A percentile compares a stretch with the other conserved stretches of the same genome.
Evolutionary conservation across 1,140 invertebrate genomes (phyloP).

Genomic region (Meloidogyne hapla): DNA sequence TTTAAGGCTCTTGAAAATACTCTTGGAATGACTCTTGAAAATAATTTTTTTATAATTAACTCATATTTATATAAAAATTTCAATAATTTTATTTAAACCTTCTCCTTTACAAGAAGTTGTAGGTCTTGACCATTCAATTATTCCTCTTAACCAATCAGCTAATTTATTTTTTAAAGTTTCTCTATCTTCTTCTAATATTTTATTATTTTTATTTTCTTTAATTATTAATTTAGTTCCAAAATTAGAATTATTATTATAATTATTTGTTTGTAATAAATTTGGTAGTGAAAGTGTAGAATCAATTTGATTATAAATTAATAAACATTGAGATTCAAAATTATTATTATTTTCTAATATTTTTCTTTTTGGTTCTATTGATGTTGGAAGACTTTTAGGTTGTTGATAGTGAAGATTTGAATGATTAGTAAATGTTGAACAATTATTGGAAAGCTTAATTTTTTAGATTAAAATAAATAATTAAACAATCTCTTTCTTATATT

Average conservation of each 20-base stretch:
- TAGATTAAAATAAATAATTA: too few species aligned
- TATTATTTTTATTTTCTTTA: neutral
- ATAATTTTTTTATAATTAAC: too few species aligned
- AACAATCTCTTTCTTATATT: too few species aligned
- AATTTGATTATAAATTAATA: slow-evolving; percentile 6
- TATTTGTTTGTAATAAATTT: neutral
- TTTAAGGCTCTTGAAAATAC: too few species aligned
- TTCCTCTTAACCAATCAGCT: neutral
- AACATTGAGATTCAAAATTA: neutral
- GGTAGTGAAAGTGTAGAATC: neutral
- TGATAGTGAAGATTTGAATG: neutral
- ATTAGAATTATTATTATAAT: neutral
- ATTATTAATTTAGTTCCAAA: too few species aligned
- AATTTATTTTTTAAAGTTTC: neutral
- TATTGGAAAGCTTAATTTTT: too few species aligned
- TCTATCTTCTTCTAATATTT: neutral
- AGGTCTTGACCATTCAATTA: neutral
- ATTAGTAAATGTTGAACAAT: neutral
- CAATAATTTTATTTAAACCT: neutral
- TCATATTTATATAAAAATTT: neutral
- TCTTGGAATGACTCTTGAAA: too few species aligned
- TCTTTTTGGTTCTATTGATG: neutral
- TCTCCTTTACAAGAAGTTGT: neutral
- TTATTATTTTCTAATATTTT: slow-evolving; percentile 7
- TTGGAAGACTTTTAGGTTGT: neutral